Percentiles rank a stretch among this genome's conserved stretches.
These are phyloP conservation scores for Ceratothoa steindachneri DNA, from an alignment of 2,888 invertebrate genomes.

Conservation along the genomic window DNA sequence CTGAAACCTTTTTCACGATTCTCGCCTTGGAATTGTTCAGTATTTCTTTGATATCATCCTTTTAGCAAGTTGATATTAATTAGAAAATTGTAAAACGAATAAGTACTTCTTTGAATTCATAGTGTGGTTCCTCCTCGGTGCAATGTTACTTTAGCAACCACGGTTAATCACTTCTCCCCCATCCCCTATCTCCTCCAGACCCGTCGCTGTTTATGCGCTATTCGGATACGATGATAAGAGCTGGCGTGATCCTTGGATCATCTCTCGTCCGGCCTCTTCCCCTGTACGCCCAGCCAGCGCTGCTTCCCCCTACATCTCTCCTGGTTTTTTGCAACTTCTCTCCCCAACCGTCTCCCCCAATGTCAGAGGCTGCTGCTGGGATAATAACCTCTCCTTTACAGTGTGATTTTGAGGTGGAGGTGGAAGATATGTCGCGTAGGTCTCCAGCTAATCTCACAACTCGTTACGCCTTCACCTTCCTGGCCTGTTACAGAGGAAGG, in stretches of 20 bases:
- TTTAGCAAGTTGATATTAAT: too few species aligned
- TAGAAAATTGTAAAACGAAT: too few species aligned
- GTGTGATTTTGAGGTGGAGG: background rate
- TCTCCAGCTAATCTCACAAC: too few species aligned
- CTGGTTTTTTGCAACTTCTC: background rate
- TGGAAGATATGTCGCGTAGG: background rate
- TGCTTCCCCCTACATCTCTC: background rate
- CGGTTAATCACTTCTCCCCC: too few species aligned
- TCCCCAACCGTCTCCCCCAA: background rate
- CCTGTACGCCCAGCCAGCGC: background rate
- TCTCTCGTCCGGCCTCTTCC: constrained; percentile 6
- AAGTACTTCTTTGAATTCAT: too few species aligned
- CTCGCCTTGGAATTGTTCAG: too few species aligned
- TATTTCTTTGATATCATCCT: too few species aligned
- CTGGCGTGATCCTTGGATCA: background rate
- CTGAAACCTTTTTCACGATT: too few species aligned
- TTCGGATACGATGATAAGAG: background rate
- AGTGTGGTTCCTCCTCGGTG: too few species aligned
- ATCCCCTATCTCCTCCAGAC: background rate
- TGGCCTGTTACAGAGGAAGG: too few species aligned
- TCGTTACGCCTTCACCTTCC: too few species aligned
- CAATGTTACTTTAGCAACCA: too few species aligned
- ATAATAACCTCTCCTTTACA: background rate
- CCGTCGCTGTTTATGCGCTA: background rate
- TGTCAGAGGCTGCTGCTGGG: background rate